Percentiles rank a stretch among this genome's conserved stretches.
phyloP scores from a whole-genome alignment of 1,140 invertebrate genomes.

The Neomicropteryx cornuta region DNA sequence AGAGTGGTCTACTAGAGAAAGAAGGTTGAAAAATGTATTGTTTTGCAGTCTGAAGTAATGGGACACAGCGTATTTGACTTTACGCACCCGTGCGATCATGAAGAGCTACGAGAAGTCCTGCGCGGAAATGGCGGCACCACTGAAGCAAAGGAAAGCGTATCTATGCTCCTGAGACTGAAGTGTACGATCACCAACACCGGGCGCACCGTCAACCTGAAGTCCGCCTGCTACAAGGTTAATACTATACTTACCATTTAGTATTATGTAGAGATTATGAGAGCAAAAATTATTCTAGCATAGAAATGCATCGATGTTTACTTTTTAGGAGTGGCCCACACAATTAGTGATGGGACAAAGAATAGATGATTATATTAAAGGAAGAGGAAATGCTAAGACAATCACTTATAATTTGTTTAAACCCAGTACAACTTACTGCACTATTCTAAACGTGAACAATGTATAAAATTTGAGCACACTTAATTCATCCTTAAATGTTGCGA shows the following conservation, averaged over 20 bases:
- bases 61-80: slow-evolving; percentile 91
- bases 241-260: too few relatives aligned
- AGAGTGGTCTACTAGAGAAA: too few relatives aligned
- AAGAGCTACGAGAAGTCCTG: slow-evolving; percentile 76
- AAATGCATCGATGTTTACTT: background rate
- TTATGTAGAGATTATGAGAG: background rate
- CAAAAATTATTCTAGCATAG: background rate
- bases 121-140: slow-evolving; percentile 33
- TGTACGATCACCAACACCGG: slow-evolving; percentile 87
- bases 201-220: slow-evolving; percentile 83
- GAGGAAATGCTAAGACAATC: too few relatives aligned
- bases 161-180: slow-evolving; percentile 76
- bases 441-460: too few relatives aligned
- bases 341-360: too few relatives aligned
- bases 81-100: slow-evolving; percentile 89
- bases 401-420: too few relatives aligned
- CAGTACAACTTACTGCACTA: too few relatives aligned
- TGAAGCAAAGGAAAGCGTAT: slow-evolving; percentile 24
- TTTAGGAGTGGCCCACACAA: too few relatives aligned
- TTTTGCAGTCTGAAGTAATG: slow-evolving; percentile 80
- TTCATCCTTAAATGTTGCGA: too few relatives aligned
- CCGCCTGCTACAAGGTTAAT: slow-evolving; percentile 82
- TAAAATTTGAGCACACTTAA: too few relatives aligned
- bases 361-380: too few relatives aligned
- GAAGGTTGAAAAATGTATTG: too few relatives aligned